Evolutionary conservation across 2,113 vertebrate species (phyloP).

Genomic region (Anoplopoma fimbria): DNA sequence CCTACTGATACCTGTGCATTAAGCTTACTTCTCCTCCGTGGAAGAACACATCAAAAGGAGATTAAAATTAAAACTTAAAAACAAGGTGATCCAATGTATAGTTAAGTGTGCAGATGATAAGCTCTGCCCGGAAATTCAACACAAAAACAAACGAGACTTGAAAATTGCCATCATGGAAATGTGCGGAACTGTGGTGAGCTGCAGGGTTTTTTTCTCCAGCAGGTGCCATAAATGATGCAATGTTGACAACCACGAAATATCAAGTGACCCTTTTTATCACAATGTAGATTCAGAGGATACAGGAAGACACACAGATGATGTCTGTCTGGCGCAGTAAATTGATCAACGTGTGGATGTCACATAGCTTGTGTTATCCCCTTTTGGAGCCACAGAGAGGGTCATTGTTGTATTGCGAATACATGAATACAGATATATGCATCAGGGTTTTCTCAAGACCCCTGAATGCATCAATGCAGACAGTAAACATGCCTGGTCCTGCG

Average conservation of each 20-base stretch:
- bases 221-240: conserved; percentile 59
- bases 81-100: conserved; percentile 61
- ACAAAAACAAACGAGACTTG: conserved; percentile 39
- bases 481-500: conserved; percentile 82
- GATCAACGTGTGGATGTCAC: conserved; percentile 64
- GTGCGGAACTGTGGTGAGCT: conserved; percentile 2
- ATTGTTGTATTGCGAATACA: conserved; percentile 73
- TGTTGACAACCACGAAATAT: conserved; percentile 65
- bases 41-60: conserved; percentile 79
- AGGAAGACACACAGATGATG: conserved; percentile 29
- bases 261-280: conserved; percentile 60
- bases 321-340: conserved; percentile 60
- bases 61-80: conserved; percentile 72
- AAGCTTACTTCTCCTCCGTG: conserved; percentile 56
- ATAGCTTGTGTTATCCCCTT: conserved; percentile 59
- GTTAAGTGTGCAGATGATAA: conserved; percentile 64
- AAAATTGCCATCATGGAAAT: conserved; percentile 54
- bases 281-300: conserved; percentile 22
- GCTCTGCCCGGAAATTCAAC: conserved; percentile 51
- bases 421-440: conserved; percentile 70
- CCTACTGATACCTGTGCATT: conserved; percentile 78
- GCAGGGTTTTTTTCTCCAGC: conserved; percentile 13
- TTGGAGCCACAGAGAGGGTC: conserved; percentile 69
- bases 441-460: conserved; percentile 51
- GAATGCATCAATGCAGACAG: conserved; percentile 68